These are phyloP conservation scores for Nycticebus coucang DNA, from an alignment of 2,113 vertebrate genomes.

Conservation along the genomic window DNA sequence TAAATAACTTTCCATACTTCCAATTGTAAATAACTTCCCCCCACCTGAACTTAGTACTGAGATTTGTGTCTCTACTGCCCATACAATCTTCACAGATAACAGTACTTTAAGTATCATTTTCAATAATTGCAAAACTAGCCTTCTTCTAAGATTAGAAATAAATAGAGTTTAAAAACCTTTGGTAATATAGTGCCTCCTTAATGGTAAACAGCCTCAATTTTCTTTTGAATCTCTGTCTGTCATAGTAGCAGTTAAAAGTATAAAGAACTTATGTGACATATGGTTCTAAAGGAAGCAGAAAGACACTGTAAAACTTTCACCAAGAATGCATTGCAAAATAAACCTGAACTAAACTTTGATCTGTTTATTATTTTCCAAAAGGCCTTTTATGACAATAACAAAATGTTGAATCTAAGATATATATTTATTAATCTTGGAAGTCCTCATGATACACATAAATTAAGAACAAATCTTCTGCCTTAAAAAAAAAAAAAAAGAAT, in stretches of 20 bases:
- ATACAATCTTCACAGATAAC: neutral
- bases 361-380: neutral
- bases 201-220: slow-evolving; percentile 4
- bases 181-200: neutral
- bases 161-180: neutral
- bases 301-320: neutral
- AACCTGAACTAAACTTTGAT: slow-evolving; percentile 32
- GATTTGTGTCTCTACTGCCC: neutral
- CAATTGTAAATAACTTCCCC: neutral
- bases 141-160: slow-evolving; percentile 35
- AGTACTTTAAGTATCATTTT: neutral
- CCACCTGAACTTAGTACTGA: neutral
- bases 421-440: neutral
- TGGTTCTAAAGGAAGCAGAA: neutral
- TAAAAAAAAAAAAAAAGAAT: too few relatives aligned
- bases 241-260: neutral
- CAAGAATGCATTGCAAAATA: slow-evolving; percentile 23
- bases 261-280: neutral
- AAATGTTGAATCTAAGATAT: neutral
- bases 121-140: neutral
- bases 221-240: neutral
- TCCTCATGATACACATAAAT: neutral
- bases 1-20: neutral
- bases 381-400: neutral
- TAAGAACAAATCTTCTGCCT: neutral